A percentile compares a stretch with the other conserved stretches of the same genome.
phyloP scores from a whole-genome alignment of 2,113 vertebrate species.

The Peucedramus taeniatus region DNA sequence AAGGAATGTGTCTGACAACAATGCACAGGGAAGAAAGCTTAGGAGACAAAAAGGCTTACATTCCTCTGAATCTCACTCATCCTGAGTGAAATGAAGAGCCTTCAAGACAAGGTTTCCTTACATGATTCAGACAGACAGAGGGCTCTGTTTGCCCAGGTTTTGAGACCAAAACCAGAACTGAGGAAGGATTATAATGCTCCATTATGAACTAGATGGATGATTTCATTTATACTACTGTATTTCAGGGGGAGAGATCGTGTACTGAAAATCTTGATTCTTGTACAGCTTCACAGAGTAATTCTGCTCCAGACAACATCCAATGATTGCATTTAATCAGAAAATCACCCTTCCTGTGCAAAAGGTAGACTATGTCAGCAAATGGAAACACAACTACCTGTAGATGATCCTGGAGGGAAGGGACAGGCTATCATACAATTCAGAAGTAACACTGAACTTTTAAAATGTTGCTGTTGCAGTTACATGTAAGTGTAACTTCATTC shows the following conservation, averaged over 20 bases:
- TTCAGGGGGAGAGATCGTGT: background rate
- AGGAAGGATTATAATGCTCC: background rate
- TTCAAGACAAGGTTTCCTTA: background rate
- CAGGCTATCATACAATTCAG: background rate
- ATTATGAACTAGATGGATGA: background rate
- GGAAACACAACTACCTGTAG: rapidly evolving
- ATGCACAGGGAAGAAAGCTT: background rate
- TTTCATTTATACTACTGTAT: background rate
- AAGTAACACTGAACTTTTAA: background rate
- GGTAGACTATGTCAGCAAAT: background rate
- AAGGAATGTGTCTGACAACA: background rate
- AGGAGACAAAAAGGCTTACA: background rate
- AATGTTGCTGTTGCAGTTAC: background rate
- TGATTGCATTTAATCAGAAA: background rate
- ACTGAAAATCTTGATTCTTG: background rate
- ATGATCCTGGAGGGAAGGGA: background rate
- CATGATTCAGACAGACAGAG: slow-evolving; percentile 1
- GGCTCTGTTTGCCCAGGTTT: slow-evolving; percentile 19
- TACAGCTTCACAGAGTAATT: background rate
- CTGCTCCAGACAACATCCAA: background rate
- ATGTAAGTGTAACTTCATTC: background rate
- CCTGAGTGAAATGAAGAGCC: background rate
- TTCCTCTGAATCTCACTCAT: background rate
- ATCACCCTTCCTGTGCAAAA: background rate
- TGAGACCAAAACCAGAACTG: background rate